Evolutionary conservation across 2,888 invertebrate genomes (phyloP), one percentile per base, ranked within the genome.

Genomic region (Parasteatoda lunata): DNA sequence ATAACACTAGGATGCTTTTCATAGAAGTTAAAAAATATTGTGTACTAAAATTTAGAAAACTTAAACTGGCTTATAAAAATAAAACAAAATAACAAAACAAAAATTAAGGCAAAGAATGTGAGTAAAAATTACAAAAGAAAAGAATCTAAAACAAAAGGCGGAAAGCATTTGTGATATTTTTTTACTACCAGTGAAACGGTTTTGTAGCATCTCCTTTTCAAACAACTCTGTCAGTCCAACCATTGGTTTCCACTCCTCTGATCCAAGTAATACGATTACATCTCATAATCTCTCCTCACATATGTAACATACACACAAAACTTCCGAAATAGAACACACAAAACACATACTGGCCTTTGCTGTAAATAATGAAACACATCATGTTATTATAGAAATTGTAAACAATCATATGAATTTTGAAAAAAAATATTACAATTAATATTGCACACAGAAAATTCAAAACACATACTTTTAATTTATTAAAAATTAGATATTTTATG

Each of bases 131-230:
- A 48, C 4, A 77, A 59, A 80, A 80, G 51, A n/a, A 15, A 13
- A 51, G n/a, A 64, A 8, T 30, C 30, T 30, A 52, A 52, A 72
- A 59, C 69, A 82, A 80, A 65, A 66, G 68, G 76, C 64, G 54
- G 11, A 68, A 64, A 49, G 49, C 49, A 65, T n/a, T 66, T 66
- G 52, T 51, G 48, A 66, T 77, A 77, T 77, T 68, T 66, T 30
- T 82, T 59, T 77, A 82, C 65, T 84, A 84, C 83, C 83, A 84
- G 83, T 77, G 71, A 84, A 77, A 52, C 83, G 77, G 83, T 84
- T 84, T 48, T 84, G 77, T 51, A 72, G 77, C 83, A 84, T 84
- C 30, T 84, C 77, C 83, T 84, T 72, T 52, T 54, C 72, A 64
- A 83, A 70, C 65, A 77, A 9, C 71, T 65, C 45, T 45, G 30